Base-by-base conservation (phyloP, 2,888 invertebrate genomes). In the Leptothorax acervorum region DNA sequence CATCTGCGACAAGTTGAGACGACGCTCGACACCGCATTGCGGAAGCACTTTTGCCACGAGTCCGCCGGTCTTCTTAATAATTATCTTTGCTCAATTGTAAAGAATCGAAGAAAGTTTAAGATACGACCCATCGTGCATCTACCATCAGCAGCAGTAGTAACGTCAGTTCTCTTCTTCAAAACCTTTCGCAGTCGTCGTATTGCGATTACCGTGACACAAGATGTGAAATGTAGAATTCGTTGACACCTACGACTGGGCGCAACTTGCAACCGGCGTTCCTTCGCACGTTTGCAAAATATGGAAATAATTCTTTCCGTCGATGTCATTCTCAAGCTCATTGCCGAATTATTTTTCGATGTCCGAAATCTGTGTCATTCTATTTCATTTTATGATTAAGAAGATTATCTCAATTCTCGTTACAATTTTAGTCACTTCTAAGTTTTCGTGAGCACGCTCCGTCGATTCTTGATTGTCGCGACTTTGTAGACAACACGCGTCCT, bases 31-130 rank as follows among this genome's bases (percentile, higher is more conserved):
- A 45, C 28, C 55, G 39, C 63, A 35, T 62, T 73, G 55, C 63
- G 31, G 51, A 45, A 55, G 23, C 31, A 55, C 23, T 28, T 53
- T n/a, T 31, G 31, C 39, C 28, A 68, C 78, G 86, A 78, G 68
- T 79, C 79, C 78, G 78, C 53, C 82, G 88, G 84, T 88, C 78
- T 82, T 85, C 79, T 71, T 88, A 87, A 90, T 90, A 84, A 88
- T 90, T 89, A 90, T 89, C 88, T 88, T 90, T 90, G 90, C 90
- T 90, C 90, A 90, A 90, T 90, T 84, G 84, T 85, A 87, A 85
- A 88, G 78, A 88, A 89, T 88, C 86, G 88, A 74, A 88, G 63
- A 82, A 86, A 84, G 85, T 75, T 70, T 83, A 51, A 76, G 39
- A 75, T 82, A 82, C 82, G 75, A 82, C 66, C n/a, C 82, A 79